phyloP scores from a whole-genome alignment of 2,797 vertebrate genomes.

The Sus cebifrons region DNA sequence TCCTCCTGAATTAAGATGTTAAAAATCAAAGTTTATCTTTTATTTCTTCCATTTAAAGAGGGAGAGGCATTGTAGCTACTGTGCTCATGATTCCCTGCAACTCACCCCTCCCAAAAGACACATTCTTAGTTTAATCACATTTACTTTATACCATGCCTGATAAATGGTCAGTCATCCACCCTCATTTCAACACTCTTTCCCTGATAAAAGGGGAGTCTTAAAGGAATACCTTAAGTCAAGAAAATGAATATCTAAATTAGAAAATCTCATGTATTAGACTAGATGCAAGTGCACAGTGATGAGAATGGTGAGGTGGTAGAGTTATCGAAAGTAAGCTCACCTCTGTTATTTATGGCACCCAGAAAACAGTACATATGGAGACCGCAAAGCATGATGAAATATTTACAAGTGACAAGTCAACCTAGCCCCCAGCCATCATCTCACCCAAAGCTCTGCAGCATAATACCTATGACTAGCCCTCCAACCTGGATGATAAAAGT shows the following conservation, averaged over 20 bases:
- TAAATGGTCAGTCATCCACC: constrained; percentile 2
- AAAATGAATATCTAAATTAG: constrained; percentile 13
- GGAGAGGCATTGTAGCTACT: constrained; percentile 34
- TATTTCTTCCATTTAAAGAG: constrained; percentile 53
- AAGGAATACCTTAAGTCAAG: constrained; percentile 30
- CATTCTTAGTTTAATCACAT: constrained; percentile 63
- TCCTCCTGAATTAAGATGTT: constrained; percentile 77
- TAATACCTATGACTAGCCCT: not conserved
- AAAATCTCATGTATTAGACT: not conserved
- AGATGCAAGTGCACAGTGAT: not conserved
- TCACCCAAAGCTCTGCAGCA: not conserved
- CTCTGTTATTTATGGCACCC: not conserved
- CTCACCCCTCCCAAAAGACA: not conserved
- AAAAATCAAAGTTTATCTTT: constrained; percentile 71
- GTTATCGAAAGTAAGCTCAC: not conserved
- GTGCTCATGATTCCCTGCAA: not conserved
- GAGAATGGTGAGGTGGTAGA: not conserved
- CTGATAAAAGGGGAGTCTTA: constrained; percentile 20
- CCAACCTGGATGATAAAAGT: not conserved
- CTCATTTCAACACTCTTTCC: constrained; percentile 51
- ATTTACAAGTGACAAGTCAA: constrained; percentile 41
- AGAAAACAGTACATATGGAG: not conserved
- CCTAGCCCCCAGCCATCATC: not conserved
- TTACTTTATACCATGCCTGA: constrained; percentile 59
- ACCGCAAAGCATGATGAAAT: not conserved